A percentile compares a stretch with the other conserved stretches of the same genome.
phyloP scores from a whole-genome alignment of 2,888 invertebrate species.

The Hydroisotoma schaefferi region DNA sequence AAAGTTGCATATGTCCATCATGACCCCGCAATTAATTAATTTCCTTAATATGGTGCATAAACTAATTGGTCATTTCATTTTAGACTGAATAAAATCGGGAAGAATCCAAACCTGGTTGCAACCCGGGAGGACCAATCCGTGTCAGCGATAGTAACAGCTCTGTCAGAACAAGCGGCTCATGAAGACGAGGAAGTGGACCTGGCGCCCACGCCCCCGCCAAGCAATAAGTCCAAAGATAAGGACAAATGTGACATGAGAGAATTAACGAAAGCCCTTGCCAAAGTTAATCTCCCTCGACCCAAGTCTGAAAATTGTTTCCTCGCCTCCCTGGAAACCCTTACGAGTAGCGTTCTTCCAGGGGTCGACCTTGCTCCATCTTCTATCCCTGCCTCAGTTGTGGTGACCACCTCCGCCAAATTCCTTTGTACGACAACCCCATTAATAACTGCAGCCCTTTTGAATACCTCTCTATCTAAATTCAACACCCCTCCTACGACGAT shows the following conservation, averaged over 20 bases:
- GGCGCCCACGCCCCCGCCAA: slow-evolving; percentile 38
- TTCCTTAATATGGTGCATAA: too few species aligned
- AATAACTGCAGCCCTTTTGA: slow-evolving; percentile 17
- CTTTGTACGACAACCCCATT: slow-evolving; percentile 24
- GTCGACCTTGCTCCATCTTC: slow-evolving; percentile 27
- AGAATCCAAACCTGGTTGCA: slow-evolving; percentile 86
- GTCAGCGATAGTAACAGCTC: slow-evolving; percentile 86
- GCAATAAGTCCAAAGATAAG: slow-evolving; percentile 38
- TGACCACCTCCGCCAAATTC: slow-evolving; percentile 25
- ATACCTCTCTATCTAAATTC: slow-evolving; percentile 17
- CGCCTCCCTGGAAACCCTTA: slow-evolving; percentile 52
- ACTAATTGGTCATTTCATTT: neutral
- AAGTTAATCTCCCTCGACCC: slow-evolving; percentile 58
- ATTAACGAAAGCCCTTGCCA: slow-evolving; percentile 49
- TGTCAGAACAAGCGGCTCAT: slow-evolving; percentile 86
- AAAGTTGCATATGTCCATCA: too few species aligned
- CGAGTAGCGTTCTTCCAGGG: too few species aligned
- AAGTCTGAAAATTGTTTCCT: slow-evolving; percentile 80
- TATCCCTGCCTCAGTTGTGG: slow-evolving; percentile 19
- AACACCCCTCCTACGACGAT: slow-evolving; percentile 20
- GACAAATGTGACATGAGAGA: slow-evolving; percentile 48
- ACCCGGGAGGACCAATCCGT: slow-evolving; percentile 77
- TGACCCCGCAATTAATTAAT: too few species aligned
- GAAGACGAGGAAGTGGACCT: slow-evolving; percentile 57
- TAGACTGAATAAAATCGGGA: slow-evolving; percentile 94